Evolutionary conservation across 1,140 invertebrate species (phyloP), one percentile per base, ranked within the genome.

Genomic region (Drosophila fuyamai): DNA sequence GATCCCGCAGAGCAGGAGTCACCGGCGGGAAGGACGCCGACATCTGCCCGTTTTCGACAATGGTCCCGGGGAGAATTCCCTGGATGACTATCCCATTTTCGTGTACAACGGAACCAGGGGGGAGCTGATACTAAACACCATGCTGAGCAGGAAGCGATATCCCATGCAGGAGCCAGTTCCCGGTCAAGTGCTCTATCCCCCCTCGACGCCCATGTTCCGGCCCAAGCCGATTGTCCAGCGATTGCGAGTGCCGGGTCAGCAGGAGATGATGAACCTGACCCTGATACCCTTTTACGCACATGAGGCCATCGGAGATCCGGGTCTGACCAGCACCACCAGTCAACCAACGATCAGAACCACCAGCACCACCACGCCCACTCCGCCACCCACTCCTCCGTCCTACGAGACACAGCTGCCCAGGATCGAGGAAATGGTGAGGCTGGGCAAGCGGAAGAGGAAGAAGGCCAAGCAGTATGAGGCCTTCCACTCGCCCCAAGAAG

Each of bases 111-210:
- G 86, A 2, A 81, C 79, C 4, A 59, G 72, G 16, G 90, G 86
- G 0, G 72, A 89, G 12, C 68, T 90, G 18, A 65, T 92, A 5
- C 13, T 92, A 5, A 92, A 92, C 51, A 92, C 90, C 1, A 91
- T 92, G 90, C 56, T 91, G 8, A 91, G 83, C 40, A 36, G 58
- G 0, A 44, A 68, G 9, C 73, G 84, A 8, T 92, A 92, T 73
- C 90, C 90, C 7, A 92, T 92, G 90, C 80, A 92, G 58, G 90
- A 92, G 44, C 90, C 90, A 3, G 86, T 92, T 13, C 90, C 90
- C 0, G 90, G 90, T 0, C 90, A 92, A 18, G 73, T 85, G 1
- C 62, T 92, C 0, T 89, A 91, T 61, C 90, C 90, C 2, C 90
- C 90, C 0, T 75, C 68, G 12, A 84, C 82, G 40, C 81, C 90